phyloP scores from a whole-genome alignment of 2,797 vertebrate species.

The Nannoperca australis region DNA sequence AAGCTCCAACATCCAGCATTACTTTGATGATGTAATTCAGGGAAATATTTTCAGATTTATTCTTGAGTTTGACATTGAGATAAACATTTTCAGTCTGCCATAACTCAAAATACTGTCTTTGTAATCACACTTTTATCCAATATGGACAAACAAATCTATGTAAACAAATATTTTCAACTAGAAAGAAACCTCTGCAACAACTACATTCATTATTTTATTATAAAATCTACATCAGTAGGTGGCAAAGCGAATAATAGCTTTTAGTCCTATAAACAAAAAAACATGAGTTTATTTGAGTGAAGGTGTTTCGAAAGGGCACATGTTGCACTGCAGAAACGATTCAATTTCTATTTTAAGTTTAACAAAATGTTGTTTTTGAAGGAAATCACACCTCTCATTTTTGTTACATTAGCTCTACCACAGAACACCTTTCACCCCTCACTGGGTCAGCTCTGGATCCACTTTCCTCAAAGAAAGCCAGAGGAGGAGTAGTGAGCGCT shows the following conservation, averaged over 20 bases:
- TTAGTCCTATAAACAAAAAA: conserved; percentile 10
- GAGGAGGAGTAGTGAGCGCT: conserved; percentile 23
- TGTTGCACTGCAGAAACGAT: background rate
- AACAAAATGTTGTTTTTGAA: conserved; percentile 6
- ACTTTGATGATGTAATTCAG: conserved; percentile 29
- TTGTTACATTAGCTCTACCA: conserved; percentile 12
- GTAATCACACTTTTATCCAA: conserved; percentile 1
- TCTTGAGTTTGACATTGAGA: conserved; percentile 32
- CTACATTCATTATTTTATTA: background rate
- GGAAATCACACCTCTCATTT: background rate
- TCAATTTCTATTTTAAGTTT: background rate
- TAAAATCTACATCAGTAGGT: conserved; percentile 8
- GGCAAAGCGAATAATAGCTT: conserved; percentile 12
- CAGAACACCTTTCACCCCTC: conserved; percentile 10
- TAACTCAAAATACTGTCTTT: conserved; percentile 19
- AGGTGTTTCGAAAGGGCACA: background rate
- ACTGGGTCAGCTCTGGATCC: conserved; percentile 66
- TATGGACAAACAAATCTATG: conserved; percentile 32
- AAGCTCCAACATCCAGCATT: conserved; percentile 9
- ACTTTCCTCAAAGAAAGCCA: conserved; percentile 66
- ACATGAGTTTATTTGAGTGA: background rate
- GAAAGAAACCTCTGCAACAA: background rate
- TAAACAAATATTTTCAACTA: background rate
- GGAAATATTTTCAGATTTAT: conserved; percentile 34
- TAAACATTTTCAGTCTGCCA: background rate